Percentiles rank a stretch among this genome's conserved stretches.
These are phyloP conservation scores for Mesorhabditis sp. DNA, from an alignment of 2,888 invertebrate genomes.

Conservation along the genomic window DNA sequence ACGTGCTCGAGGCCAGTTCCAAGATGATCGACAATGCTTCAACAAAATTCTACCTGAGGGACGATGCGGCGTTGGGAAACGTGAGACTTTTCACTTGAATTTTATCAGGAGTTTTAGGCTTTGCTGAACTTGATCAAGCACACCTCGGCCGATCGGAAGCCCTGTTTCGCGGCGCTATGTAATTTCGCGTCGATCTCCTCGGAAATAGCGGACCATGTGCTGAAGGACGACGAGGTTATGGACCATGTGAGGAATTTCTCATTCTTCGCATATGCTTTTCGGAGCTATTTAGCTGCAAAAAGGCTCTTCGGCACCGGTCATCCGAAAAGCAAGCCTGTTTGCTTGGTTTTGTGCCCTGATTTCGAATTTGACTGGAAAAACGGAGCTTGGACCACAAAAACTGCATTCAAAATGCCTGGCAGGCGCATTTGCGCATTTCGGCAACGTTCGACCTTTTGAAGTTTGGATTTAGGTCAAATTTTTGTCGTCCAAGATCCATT, in stretches of 20 bases:
- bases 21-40: constrained; percentile 41
- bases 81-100: constrained; percentile 13
- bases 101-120: constrained; percentile 22
- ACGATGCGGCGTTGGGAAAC: constrained; percentile 30
- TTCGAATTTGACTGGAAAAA: no score
- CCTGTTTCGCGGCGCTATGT: constrained; percentile 35
- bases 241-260: neutral
- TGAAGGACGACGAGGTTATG: constrained; percentile 18
- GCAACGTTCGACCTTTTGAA: no score
- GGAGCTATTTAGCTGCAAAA: no score
- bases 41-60: constrained; percentile 20
- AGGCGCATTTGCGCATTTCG: no score
- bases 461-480: no score
- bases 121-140: constrained; percentile 29
- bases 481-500: no score
- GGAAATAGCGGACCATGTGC: constrained; percentile 30
- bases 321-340: neutral
- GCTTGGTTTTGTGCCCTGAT: no score
- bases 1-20: constrained; percentile 28
- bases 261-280: no score
- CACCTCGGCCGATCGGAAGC: constrained; percentile 33
- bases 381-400: no score
- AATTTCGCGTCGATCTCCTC: constrained; percentile 38
- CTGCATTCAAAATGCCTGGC: no score
- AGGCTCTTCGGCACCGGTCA: neutral